Base-by-base conservation (phyloP, 2,797 vertebrate species). In the Oophaga sylvatica region DNA sequence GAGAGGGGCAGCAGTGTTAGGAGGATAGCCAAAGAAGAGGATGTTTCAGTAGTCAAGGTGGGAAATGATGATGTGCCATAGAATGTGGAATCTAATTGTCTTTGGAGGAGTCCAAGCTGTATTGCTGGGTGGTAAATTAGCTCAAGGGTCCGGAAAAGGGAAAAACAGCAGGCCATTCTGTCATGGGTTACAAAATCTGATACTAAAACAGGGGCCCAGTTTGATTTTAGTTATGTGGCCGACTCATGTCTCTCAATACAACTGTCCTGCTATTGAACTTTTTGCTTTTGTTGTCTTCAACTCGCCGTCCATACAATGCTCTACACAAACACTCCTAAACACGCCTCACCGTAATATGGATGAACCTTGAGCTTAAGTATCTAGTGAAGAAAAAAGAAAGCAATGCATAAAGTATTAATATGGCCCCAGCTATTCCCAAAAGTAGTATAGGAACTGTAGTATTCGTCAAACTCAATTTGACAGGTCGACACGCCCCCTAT, bases 301-400 rank as follows among this genome's bases (percentile, higher is more conserved):
- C 45, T 19, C 19, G 11, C 19, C 1, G 35, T 19, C 71, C 48
- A 53, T 53, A 48, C n/a, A 10, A 20, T 8, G 19, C 35, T 12
- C n/a, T 10, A 15, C 19, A 13, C 26, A 4, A 15, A 76, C 15
- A 76, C 11, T 45, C 17, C 7, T 73, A 20, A 48, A 19, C n/a
- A 75, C 8, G 48, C 48, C 45, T 15, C 71, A 16, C 75, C 22
- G 5, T 22, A 22, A 48, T 77, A 56, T 77, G 45, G 16, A n/a
- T 10, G 12, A 26, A 53, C 20, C 12, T 53, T 11, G 13, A 48
- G 1, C 75, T 77, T 77, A 26, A 77, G 75, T 56, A 26, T 3
- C 75, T 77, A 77, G 53, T 77, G 35, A 41, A 41, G 35, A 76
- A 48, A 48, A 48, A 75, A 71, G 45, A 73, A 73, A 73, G 35